A percentile compares a stretch with the other conserved stretches of the same genome.
Conservation (phyloP, 2,797 vertebrate genomes). For the Crax fasciolata region DNA sequence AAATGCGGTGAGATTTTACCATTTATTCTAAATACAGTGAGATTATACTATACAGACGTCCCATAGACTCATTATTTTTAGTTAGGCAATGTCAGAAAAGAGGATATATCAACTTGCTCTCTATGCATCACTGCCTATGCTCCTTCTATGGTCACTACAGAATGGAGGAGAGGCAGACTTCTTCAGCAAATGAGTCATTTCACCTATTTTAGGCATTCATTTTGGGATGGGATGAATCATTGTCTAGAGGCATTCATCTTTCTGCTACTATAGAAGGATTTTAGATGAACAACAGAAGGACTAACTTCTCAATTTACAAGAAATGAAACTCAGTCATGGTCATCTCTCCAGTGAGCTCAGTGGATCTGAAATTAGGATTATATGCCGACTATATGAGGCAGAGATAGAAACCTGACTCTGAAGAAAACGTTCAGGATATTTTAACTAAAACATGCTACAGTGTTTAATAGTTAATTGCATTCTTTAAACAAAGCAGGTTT, state of each 20-base stretch:
- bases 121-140: neutral
- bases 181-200: conserved; percentile 52
- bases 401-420: neutral
- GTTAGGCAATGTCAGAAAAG: neutral
- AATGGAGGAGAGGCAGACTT: neutral
- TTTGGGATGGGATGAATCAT: conserved; percentile 32
- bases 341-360: neutral
- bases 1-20: neutral
- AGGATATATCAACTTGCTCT: neutral
- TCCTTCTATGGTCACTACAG: conserved; percentile 38
- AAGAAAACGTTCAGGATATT: neutral
- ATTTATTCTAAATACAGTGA: neutral
- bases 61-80: neutral
- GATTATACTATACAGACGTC: neutral
- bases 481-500: neutral
- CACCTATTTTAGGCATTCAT: conserved; percentile 23
- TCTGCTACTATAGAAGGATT: neutral
- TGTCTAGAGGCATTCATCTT: neutral
- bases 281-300: neutral
- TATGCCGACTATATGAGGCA: neutral
- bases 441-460: neutral
- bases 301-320: neutral
- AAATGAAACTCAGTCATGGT: neutral
- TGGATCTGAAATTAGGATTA: neutral
- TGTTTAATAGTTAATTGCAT: neutral